Base-by-base conservation (phyloP, 2,888 invertebrate genomes). In the Colletes collaris region DNA sequence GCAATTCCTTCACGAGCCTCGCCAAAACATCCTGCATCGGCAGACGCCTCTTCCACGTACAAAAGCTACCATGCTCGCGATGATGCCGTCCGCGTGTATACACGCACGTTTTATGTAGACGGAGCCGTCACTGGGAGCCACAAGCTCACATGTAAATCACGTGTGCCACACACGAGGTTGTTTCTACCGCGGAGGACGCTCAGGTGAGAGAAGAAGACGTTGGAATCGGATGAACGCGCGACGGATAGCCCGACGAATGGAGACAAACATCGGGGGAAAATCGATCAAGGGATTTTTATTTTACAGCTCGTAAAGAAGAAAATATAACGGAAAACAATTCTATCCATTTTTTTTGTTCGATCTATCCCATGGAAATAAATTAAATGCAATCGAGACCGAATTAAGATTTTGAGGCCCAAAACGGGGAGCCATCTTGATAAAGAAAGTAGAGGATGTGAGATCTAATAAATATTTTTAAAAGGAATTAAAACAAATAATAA, bases 1-100 rank as follows among this genome's bases (percentile, higher is more conserved):
- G 86, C 85, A 87, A 87, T 88, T 89, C 88, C 85, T 85, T 87
- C 85, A 86, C 85, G 87, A 89, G 81, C 73, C 81, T 74, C 86
- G 80, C 82, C 85, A 84, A 89, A 89, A 87, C 87, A 86, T 89
- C 86, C 89, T 88, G 86, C 82, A 80, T 71, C 76, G 76, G 63
- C 81, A 68, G 76, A 79, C 82, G 72, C 84, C 86, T 87, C 77
- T 74, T 79, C 80, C 82, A 74, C 69, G 79, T 64, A 83, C 69
- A 81, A 83, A 81, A 68, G 86, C 66, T 63, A 77, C 69, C 67
- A 60, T 35, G 64, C 35, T 66, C 58, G 67, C 72, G 76, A 73
- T 76, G 81, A 74, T 50, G 71, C 69, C 66, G 69, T 63, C 35
- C 44, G 13, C 56, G 46, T 66, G 60, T 62, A 65, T 68, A 72